phyloP scores from a whole-genome alignment of 1,140 invertebrate genomes.

The Lucilia sericata region DNA sequence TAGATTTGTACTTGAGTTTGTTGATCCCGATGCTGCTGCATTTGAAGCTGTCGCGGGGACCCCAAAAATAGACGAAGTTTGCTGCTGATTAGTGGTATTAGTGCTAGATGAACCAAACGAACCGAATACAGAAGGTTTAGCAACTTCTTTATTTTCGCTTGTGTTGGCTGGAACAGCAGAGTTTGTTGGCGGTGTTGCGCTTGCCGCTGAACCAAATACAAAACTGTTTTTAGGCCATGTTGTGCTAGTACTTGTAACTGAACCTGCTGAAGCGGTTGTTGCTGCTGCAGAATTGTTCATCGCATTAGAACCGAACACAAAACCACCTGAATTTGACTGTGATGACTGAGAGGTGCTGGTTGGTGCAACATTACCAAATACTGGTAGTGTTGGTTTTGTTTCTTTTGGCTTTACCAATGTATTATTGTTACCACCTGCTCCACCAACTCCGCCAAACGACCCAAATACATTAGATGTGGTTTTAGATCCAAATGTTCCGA shows the following conservation, averaged over 20 bases:
- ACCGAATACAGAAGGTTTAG: constrained; percentile 46
- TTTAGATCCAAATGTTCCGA: not conserved
- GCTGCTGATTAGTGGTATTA: not conserved
- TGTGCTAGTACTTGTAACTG: constrained; percentile 4
- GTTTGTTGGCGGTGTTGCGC: constrained; percentile 20
- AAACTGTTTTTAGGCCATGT: constrained; percentile 43
- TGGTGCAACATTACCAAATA: constrained; percentile 35
- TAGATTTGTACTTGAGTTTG: constrained; percentile 20
- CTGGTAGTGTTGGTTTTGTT: constrained; percentile 2
- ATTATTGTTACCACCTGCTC: not conserved
- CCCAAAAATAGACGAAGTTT: constrained; percentile 47
- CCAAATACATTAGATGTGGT: constrained; percentile 40
- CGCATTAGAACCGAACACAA: constrained; percentile 22
- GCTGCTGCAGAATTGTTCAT: not conserved
- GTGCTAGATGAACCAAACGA: constrained; percentile 49
- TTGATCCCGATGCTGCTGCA: constrained; percentile 4
- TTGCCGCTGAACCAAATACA: constrained; percentile 47
- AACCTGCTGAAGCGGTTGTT: not conserved
- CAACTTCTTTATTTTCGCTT: constrained; percentile 20
- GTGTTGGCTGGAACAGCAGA: not conserved
- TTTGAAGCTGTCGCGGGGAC: not conserved
- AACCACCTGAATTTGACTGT: constrained; percentile 5
- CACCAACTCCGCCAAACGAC: constrained; percentile 30
- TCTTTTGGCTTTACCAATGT: not conserved
- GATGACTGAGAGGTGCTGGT: not conserved